Evolutionary conservation across 1,140 invertebrate genomes (phyloP).

Genomic region (Drosophila lacteicornis): DNA sequence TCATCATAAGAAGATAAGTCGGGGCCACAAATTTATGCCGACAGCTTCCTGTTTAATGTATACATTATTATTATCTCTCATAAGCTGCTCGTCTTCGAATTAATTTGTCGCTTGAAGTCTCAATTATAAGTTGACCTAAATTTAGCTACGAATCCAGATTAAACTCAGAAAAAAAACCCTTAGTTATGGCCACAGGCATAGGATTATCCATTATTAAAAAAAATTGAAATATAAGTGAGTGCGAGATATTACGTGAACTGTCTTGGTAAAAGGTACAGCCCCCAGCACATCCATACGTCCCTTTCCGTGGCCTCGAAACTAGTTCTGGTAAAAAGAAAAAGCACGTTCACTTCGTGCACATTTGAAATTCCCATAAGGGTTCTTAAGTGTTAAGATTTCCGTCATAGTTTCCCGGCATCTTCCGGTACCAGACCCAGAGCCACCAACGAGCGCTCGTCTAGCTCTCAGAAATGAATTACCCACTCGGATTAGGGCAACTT

Average conservation of each 20-base stretch:
- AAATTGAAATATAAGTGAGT: constrained; percentile 27
- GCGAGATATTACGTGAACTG: constrained; percentile 13
- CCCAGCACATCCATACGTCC: not conserved
- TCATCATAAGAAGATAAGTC: constrained; percentile 9
- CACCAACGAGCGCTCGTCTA: constrained; percentile 23
- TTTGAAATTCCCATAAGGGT: constrained; percentile 54
- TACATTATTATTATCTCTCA: constrained; percentile 5
- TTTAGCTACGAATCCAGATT: not conserved
- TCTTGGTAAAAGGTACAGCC: constrained; percentile 10
- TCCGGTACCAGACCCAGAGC: not conserved
- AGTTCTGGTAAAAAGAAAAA: constrained; percentile 30
- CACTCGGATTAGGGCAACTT: constrained; percentile 63
- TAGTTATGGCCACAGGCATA: not conserved
- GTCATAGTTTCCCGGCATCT: constrained; percentile 45
- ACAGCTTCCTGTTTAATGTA: constrained; percentile 13
- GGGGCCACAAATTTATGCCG: constrained; percentile 12
- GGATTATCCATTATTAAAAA: constrained; percentile 20
- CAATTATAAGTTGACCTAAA: not conserved
- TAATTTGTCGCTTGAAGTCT: constrained; percentile 1
- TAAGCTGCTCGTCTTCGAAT: not conserved
- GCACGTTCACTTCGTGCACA: constrained; percentile 38
- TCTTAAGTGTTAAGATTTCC: constrained; percentile 52
- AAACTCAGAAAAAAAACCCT: not conserved
- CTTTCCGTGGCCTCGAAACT: not conserved
- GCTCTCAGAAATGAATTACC: constrained; percentile 57